Conservation (phyloP, 2,113 vertebrate genomes). For the Proterorhinus semilunaris region DNA sequence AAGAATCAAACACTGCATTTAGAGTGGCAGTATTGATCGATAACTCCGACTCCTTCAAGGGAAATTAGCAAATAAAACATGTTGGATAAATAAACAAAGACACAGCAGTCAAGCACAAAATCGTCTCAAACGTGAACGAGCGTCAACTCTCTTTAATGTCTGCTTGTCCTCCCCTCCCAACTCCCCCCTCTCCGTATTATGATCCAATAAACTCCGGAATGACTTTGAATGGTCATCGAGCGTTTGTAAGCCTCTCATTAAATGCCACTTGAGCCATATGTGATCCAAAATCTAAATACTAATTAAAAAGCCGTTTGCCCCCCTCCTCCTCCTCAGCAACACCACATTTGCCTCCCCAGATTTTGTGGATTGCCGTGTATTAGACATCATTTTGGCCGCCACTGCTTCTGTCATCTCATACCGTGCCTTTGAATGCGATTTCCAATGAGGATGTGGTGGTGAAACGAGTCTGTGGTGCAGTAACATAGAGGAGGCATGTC, state of each 20-base stretch:
- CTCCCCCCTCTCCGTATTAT: conserved; percentile 53
- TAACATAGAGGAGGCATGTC: conserved; percentile 17
- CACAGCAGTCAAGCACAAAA: not conserved
- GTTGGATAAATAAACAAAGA: conserved; percentile 4
- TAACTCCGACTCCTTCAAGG: not conserved
- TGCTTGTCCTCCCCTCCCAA: conserved; percentile 10
- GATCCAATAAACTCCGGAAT: conserved; percentile 55
- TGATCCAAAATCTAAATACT: conserved; percentile 63
- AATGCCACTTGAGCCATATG: conserved; percentile 67
- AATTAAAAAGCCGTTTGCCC: conserved; percentile 68
- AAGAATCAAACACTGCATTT: conserved; percentile 3
- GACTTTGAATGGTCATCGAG: conserved; percentile 61
- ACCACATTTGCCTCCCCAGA: conserved; percentile 51
- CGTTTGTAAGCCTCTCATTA: conserved; percentile 58
- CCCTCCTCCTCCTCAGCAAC: conserved; percentile 51
- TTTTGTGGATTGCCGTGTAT: conserved; percentile 50
- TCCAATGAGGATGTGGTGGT: conserved; percentile 21
- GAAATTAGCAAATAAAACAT: conserved; percentile 8
- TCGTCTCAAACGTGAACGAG: conserved; percentile 20
- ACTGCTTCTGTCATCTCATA: conserved; percentile 33
- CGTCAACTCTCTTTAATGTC: conserved; percentile 23
- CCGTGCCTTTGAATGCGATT: conserved; percentile 1
- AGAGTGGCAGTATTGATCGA: conserved; percentile 17
- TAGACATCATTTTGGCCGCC: conserved; percentile 39
- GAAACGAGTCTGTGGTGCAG: conserved; percentile 27